These are phyloP conservation scores for Epinephelus lanceolatus DNA, from an alignment of 2,113 vertebrate genomes.

Conservation along the genomic window DNA sequence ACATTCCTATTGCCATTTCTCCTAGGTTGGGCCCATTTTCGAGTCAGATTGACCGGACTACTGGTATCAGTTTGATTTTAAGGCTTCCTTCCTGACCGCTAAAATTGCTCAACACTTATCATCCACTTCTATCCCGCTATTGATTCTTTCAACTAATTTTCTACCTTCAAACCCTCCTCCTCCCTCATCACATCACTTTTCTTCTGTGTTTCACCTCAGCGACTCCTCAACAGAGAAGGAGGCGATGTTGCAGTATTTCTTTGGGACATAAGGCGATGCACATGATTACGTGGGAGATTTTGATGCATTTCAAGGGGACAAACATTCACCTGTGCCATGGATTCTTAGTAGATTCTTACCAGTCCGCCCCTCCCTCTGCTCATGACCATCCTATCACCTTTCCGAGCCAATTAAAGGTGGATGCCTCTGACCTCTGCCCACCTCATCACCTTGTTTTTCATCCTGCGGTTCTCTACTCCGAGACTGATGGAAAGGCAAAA, in stretches of 20 bases:
- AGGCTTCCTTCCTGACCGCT: too few relatives aligned
- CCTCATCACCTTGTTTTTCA: conserved; percentile 32
- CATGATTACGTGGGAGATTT: conserved; percentile 32
- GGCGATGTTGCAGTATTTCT: background rate
- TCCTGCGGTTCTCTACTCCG: background rate
- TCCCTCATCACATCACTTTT: background rate
- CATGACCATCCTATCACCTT: conserved; percentile 24
- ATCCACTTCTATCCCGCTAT: background rate
- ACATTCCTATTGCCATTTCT: too few relatives aligned
- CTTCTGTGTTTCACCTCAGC: background rate
- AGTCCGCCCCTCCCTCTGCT: background rate
- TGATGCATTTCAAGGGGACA: conserved; percentile 42
- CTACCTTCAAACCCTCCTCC: background rate
- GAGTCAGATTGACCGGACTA: too few relatives aligned
- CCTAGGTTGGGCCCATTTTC: too few relatives aligned
- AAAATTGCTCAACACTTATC: too few relatives aligned
- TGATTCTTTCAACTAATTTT: background rate
- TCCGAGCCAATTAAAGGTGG: conserved; percentile 32
- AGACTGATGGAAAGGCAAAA: conserved; percentile 14
- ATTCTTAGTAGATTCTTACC: conserved; percentile 11
- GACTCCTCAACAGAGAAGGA: background rate
- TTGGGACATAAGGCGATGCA: background rate
- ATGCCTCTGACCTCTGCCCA: conserved; percentile 3
- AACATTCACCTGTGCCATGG: conserved; percentile 43
- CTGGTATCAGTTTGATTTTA: too few relatives aligned